Base-by-base conservation (phyloP, 2,113 vertebrate species). In the Miniopterus natalensis region DNA sequence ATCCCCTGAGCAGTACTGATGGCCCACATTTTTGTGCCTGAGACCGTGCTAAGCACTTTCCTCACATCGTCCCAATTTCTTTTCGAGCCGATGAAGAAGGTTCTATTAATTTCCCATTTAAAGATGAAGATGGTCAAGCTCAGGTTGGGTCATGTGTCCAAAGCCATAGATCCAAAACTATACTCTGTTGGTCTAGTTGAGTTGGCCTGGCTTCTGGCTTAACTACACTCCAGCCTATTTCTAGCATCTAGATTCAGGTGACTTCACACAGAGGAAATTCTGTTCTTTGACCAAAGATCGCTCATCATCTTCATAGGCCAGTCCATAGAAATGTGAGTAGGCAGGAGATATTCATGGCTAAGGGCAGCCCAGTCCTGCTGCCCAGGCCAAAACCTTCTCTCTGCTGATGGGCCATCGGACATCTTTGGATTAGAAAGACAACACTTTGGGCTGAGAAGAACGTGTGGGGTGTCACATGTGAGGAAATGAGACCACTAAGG, bases 391-490 rank as follows among this genome's bases (percentile, higher is more conserved):
- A 25, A 49, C 49, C 36, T 53, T 29, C 3, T 57, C 3, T 42
- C 25, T 80, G 25, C 75, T 74, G 25, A 3, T 7, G 61, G 53
- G 23, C 8, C 49, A 18, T 29, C 8, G 20, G 25, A 40, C 20
- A 36, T 74, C 36, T 74, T 53, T 23, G 15, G 47, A 25, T 96
- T 55, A n/a, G 31, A 80, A 86, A 42, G 31, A 31, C 11, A n/a
- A 1, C 11, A 51, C 3, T 65, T 51, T 49, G 13, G 4, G 25
- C 79, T 79, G n/a, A 36, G 80, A 15, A 77, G 59, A 71, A 25
- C 8, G 31, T 59, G 45, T 9, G 4, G 9, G 20, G 6, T 5
- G 1, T 81, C 27, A 7, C 1, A 51, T 4, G 2, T 18, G 15
- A 84, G 42, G 21, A 85, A n/a, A 12, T 20, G 31, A 84, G 78